Conservation (phyloP, 1,140 invertebrate species). For the Orussus abietinus region DNA sequence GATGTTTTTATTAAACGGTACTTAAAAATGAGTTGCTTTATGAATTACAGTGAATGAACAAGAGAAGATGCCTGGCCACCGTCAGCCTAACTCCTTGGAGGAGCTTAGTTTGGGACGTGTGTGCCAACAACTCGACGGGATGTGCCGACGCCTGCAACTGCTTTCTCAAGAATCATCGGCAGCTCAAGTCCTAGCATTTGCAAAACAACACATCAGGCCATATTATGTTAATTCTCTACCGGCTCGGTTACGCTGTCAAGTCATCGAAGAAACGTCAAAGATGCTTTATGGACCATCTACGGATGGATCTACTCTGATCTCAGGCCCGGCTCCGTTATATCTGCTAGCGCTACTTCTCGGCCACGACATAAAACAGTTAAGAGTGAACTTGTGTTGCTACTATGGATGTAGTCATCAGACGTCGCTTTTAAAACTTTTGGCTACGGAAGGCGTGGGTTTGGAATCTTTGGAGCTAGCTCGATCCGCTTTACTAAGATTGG, state of each 20-base stretch:
- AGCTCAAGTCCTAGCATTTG: constrained; percentile 41
- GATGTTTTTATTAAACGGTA: no score
- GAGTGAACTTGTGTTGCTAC: constrained; percentile 53
- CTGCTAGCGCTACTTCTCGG: constrained; percentile 47
- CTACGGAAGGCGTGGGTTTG: constrained; percentile 45
- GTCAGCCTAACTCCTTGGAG: constrained; percentile 48
- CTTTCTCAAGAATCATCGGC: constrained; percentile 49
- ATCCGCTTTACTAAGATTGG: constrained; percentile 47
- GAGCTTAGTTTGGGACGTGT: constrained; percentile 47
- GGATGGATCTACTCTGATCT: constrained; percentile 40
- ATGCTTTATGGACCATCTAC: constrained; percentile 40
- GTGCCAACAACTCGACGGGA: constrained; percentile 47
- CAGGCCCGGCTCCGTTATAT: constrained; percentile 48
- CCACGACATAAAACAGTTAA: constrained; percentile 48
- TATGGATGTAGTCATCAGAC: constrained; percentile 56
- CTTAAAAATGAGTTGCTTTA: background rate
- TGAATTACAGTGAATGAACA: constrained; percentile 29
- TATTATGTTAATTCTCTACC: constrained; percentile 48
- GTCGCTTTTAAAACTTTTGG: constrained; percentile 45
- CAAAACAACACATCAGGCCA: constrained; percentile 46
- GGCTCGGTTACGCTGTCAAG: constrained; percentile 37
- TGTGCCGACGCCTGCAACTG: constrained; percentile 47
- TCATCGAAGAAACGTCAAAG: constrained; percentile 47
- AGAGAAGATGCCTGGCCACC: constrained; percentile 49
- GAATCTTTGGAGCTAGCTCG: constrained; percentile 47